Conservation (phyloP, 2,113 vertebrate genomes). For the Pseudorasbora parva region DNA sequence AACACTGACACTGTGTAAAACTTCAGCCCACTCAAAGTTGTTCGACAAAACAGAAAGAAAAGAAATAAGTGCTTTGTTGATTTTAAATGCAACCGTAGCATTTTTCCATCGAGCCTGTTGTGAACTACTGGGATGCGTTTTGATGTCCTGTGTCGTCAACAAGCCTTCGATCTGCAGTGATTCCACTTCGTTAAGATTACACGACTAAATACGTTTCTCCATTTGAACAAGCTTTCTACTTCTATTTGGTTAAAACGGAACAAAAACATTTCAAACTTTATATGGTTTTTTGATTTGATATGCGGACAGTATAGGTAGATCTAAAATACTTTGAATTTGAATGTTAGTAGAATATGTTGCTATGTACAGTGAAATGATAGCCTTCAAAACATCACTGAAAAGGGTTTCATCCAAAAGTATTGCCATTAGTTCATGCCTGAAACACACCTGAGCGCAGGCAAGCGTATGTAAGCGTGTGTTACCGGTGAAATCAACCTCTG, state of each 20-base stretch:
- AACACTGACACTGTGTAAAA: slow-evolving; percentile 47
- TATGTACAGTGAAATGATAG: slow-evolving; percentile 74
- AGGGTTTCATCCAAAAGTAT: slow-evolving; percentile 72
- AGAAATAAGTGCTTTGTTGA: slow-evolving; percentile 57
- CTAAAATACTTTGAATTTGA: slow-evolving; percentile 71
- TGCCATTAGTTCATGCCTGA: slow-evolving; percentile 72
- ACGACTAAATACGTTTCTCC: slow-evolving; percentile 71
- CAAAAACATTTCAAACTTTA: slow-evolving; percentile 65
- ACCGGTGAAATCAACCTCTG: slow-evolving; percentile 41
- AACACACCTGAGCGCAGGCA: slow-evolving; percentile 61
- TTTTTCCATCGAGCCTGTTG: slow-evolving; percentile 24
- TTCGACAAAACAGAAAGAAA: slow-evolving; percentile 28
- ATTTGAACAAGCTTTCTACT: slow-evolving; percentile 77
- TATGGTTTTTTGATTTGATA: slow-evolving; percentile 72
- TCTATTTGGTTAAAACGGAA: slow-evolving; percentile 82
- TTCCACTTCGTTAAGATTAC: slow-evolving; percentile 55
- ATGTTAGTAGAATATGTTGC: slow-evolving; percentile 72
- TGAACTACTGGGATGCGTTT: background rate
- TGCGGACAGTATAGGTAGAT: slow-evolving; percentile 71
- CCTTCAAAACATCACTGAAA: slow-evolving; percentile 58
- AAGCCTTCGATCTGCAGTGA: slow-evolving; percentile 53
- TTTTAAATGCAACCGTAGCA: slow-evolving; percentile 48
- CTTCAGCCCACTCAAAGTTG: slow-evolving; percentile 17
- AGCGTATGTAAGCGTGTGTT: slow-evolving; percentile 27
- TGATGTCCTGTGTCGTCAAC: slow-evolving; percentile 45